phyloP scores from a whole-genome alignment of 2,113 vertebrate species.

The Myotis yumanensis region DNA sequence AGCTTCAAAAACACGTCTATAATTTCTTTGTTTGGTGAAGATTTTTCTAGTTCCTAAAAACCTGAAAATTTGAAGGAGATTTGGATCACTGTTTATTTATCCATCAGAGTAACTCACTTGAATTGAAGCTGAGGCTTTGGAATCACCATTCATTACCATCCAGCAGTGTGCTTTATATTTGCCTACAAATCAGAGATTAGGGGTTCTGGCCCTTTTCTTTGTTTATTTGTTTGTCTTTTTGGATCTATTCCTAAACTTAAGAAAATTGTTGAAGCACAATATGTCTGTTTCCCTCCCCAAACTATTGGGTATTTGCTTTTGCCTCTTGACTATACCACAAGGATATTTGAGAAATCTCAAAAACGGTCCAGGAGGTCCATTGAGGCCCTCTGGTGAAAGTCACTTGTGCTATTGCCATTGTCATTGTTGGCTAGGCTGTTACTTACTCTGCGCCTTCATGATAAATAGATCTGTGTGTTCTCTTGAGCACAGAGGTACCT shows the following conservation, averaged over 20 bases:
- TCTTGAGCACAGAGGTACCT: background rate
- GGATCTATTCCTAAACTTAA: background rate
- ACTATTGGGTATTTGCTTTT: background rate
- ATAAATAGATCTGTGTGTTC: background rate
- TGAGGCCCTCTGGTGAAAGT: background rate
- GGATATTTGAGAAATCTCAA: background rate
- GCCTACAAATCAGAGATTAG: background rate
- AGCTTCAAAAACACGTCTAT: conserved; percentile 3
- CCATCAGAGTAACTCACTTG: background rate
- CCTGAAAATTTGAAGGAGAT: conserved; percentile 4
- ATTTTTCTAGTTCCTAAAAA: conserved; percentile 40
- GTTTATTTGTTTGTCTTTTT: background rate
- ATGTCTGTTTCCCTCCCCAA: background rate
- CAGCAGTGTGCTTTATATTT: background rate
- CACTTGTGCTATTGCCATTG: background rate
- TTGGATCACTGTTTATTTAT: conserved; percentile 46
- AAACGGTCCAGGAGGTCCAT: background rate
- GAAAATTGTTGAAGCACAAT: background rate
- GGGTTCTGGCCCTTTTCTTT: background rate
- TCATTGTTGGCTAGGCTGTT: background rate
- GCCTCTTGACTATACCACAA: background rate
- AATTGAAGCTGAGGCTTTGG: background rate
- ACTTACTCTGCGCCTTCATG: background rate
- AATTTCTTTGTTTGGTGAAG: conserved; percentile 32
- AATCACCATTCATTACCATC: background rate